Evolutionary conservation across 2,113 vertebrate species (phyloP).

Genomic region (Cyphomyrus discorhynchus): DNA sequence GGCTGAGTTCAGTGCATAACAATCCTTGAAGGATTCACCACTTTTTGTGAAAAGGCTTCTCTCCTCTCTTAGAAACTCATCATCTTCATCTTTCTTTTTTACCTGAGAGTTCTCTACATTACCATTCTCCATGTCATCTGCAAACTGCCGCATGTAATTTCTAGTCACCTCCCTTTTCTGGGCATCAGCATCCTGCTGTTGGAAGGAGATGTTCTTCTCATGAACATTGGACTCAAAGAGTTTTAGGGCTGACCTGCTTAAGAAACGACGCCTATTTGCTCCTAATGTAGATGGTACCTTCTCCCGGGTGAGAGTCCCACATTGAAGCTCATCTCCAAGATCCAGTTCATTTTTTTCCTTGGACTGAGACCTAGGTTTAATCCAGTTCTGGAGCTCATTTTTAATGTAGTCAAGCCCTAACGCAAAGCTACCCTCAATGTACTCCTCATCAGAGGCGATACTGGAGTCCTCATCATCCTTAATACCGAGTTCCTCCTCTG

Average conservation of each 20-base stretch:
- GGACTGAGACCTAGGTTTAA: slow-evolving; percentile 63
- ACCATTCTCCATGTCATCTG: slow-evolving; percentile 91
- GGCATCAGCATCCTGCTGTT: slow-evolving; percentile 40
- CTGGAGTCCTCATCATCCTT: slow-evolving; percentile 80
- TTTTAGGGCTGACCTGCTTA: slow-evolving; percentile 61
- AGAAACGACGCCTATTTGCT: slow-evolving; percentile 57
- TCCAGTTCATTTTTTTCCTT: slow-evolving; percentile 70
- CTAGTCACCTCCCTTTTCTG: slow-evolving; percentile 50
- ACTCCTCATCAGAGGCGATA: slow-evolving; percentile 78
- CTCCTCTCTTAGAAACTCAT: slow-evolving; percentile 54
- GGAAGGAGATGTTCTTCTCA: slow-evolving; percentile 47
- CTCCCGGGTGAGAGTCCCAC: slow-evolving; percentile 53
- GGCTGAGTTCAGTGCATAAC: slow-evolving; percentile 42
- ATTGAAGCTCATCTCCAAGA: slow-evolving; percentile 72
- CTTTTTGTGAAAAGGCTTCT: slow-evolving; percentile 55
- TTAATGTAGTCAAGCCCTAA: slow-evolving; percentile 86
- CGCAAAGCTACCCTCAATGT: slow-evolving; percentile 75
- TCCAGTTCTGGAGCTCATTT: slow-evolving; percentile 84
- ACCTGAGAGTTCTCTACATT: slow-evolving; percentile 69
- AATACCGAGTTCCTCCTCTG: slow-evolving; percentile 86
- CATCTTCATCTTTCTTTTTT: slow-evolving; percentile 52
- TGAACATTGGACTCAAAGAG: slow-evolving; percentile 64
- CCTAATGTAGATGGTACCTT: slow-evolving; percentile 48
- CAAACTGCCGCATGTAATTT: slow-evolving; percentile 64
- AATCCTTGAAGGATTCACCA: slow-evolving; percentile 53